A percentile compares a stretch with the other conserved stretches of the same genome.
phyloP scores from a whole-genome alignment of 2,888 invertebrate species.

The Melieria omissa region DNA sequence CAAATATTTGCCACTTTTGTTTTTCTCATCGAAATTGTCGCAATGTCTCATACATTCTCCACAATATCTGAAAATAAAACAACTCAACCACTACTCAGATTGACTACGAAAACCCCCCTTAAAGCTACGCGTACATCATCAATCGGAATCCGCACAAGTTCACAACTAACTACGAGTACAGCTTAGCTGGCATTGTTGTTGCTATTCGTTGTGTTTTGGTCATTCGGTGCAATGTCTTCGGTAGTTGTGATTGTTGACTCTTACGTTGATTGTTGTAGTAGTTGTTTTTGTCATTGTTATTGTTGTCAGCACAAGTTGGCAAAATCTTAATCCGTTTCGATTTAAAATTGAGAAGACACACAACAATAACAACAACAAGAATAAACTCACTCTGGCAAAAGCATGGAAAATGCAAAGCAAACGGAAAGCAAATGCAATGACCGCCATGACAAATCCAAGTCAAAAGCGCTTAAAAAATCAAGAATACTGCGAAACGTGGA shows the following conservation, averaged over 20 bases:
- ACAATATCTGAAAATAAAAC: too few species aligned
- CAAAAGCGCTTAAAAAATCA: constrained; percentile 47
- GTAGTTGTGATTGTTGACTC: too few species aligned
- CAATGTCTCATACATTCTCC: too few species aligned
- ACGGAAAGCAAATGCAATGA: constrained; percentile 39
- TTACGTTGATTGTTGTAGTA: too few species aligned
- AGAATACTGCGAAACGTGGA: not conserved
- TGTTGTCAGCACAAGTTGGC: constrained; percentile 12
- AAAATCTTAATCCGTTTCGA: constrained; percentile 34
- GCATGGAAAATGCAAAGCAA: not conserved
- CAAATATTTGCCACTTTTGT: too few species aligned
- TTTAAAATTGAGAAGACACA: not conserved
- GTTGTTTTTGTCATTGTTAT: not conserved
- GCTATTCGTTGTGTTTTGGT: not conserved
- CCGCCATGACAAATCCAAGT: constrained; percentile 60
- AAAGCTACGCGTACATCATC: not conserved
- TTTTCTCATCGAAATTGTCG: too few species aligned
- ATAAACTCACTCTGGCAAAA: not conserved
- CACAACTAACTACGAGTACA: not conserved
- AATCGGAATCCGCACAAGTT: constrained; percentile 37
- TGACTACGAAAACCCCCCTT: too few species aligned
- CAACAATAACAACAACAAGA: not conserved
- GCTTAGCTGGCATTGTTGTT: not conserved
- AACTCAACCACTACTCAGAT: too few species aligned
- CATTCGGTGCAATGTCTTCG: too few species aligned